phyloP scores from a whole-genome alignment of 2,888 invertebrate species.

The Megamerina dolium region DNA sequence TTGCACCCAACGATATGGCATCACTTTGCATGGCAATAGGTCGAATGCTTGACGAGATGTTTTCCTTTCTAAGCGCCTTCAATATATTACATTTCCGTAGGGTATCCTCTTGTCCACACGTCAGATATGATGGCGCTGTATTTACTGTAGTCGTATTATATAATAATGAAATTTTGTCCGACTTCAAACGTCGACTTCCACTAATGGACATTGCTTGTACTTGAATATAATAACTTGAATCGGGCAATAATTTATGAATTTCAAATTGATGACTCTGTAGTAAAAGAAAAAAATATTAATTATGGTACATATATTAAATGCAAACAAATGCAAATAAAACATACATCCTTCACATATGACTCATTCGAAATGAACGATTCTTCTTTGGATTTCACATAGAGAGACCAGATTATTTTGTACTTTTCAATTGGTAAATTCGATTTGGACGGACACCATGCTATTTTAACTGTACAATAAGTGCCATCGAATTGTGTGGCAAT shows the following conservation, averaged over 20 bases:
- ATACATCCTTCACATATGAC: conserved; percentile 43
- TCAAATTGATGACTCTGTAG: conserved; percentile 58
- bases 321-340: too few relatives aligned
- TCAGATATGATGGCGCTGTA: not conserved
- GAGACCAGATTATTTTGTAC: conserved; percentile 72
- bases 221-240: conserved; percentile 71
- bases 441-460: conserved; percentile 65
- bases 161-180: conserved; percentile 64
- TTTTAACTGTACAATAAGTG: conserved; percentile 54
- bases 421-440: conserved; percentile 66
- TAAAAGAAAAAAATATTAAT: too few relatives aligned
- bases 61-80: not conserved
- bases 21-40: not conserved
- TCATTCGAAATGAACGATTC: conserved; percentile 40
- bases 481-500: conserved; percentile 37
- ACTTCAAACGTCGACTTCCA: conserved; percentile 61
- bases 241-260: conserved; percentile 60
- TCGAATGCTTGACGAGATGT: not conserved
- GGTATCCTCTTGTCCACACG: not conserved
- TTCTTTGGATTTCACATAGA: conserved; percentile 56
- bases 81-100: too few relatives aligned
- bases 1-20: too few relatives aligned
- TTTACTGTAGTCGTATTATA: conserved; percentile 55
- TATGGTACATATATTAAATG: too few relatives aligned
- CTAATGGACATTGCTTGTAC: conserved; percentile 69